These are phyloP conservation scores for Gymnosoma rotundatum DNA, from an alignment of 2,888 invertebrate species.

Conservation along the genomic window DNA sequence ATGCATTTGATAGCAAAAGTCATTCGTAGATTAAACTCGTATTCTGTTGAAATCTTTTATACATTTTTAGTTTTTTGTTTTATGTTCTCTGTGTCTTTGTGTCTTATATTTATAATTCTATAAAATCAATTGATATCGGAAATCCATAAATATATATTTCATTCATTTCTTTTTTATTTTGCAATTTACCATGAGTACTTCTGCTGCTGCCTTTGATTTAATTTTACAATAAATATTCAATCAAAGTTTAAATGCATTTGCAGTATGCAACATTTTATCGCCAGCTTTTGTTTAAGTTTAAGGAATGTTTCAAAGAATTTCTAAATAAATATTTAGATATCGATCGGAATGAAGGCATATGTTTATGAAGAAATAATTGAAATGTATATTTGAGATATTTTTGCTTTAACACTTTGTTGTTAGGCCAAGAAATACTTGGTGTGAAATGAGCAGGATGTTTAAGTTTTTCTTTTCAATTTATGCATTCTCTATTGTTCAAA, in stretches of 20 bases:
- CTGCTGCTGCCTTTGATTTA: constrained; percentile 36
- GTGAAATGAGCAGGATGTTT: constrained; percentile 20
- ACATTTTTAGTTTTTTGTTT: not conserved
- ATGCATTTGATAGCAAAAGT: constrained; percentile 54
- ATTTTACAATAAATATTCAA: constrained; percentile 30
- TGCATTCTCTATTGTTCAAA: not conserved
- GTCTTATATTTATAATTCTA: constrained; percentile 45
- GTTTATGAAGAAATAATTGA: constrained; percentile 6
- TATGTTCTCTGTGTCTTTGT: constrained; percentile 16
- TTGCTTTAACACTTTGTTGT: constrained; percentile 40
- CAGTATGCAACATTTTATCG: constrained; percentile 37
- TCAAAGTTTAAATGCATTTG: constrained; percentile 46
- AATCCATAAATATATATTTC: constrained; percentile 62
- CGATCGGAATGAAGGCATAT: constrained; percentile 14
- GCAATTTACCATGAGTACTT: constrained; percentile 36
- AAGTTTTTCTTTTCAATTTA: not conserved
- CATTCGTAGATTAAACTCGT: constrained; percentile 55
- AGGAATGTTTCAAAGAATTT: constrained; percentile 34
- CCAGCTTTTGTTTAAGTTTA: constrained; percentile 28
- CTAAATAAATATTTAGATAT: constrained; percentile 35
- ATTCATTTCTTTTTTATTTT: constrained; percentile 32
- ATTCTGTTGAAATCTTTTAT: constrained; percentile 48
- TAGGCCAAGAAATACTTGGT: not conserved
- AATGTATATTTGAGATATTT: constrained; percentile 33
- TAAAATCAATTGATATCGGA: constrained; percentile 66